Conservation (phyloP, 2,888 invertebrate species). For the Seira ritae region DNA sequence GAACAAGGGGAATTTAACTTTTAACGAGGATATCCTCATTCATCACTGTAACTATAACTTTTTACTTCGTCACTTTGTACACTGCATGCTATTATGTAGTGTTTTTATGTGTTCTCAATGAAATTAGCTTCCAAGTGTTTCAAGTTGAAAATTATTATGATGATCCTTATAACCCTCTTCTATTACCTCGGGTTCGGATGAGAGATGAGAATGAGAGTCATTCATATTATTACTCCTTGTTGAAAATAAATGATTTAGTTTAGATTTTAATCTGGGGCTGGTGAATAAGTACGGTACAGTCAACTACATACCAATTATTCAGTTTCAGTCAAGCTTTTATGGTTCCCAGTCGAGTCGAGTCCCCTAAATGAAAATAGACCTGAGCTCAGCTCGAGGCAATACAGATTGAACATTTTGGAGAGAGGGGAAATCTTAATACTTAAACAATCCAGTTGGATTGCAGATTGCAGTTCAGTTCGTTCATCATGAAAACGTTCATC, state of each 20-base stretch:
- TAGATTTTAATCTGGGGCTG: background rate
- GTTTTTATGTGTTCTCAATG: background rate
- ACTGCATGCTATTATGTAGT: background rate
- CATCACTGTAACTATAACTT: slow-evolving; percentile 20
- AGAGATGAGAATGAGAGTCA: too few relatives aligned
- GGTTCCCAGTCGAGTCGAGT: too few relatives aligned
- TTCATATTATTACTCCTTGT: too few relatives aligned
- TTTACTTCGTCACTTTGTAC: slow-evolving; percentile 3
- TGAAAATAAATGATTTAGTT: background rate
- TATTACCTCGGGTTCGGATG: too few relatives aligned
- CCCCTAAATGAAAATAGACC: background rate
- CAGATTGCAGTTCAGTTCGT: too few relatives aligned
- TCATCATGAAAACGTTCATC: too few relatives aligned
- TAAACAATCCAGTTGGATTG: too few relatives aligned
- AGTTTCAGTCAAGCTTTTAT: too few relatives aligned
- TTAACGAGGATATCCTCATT: slow-evolving; percentile 72
- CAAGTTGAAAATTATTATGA: background rate
- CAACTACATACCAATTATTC: too few relatives aligned
- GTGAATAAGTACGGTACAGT: too few relatives aligned
- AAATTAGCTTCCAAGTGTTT: background rate
- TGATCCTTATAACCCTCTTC: too few relatives aligned
- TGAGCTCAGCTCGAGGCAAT: background rate
- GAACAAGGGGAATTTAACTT: background rate
- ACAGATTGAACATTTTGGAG: too few relatives aligned
- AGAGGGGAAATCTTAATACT: slow-evolving; percentile 9